phyloP scores from a whole-genome alignment of 2,113 vertebrate species.

The Mustela nigripes region DNA sequence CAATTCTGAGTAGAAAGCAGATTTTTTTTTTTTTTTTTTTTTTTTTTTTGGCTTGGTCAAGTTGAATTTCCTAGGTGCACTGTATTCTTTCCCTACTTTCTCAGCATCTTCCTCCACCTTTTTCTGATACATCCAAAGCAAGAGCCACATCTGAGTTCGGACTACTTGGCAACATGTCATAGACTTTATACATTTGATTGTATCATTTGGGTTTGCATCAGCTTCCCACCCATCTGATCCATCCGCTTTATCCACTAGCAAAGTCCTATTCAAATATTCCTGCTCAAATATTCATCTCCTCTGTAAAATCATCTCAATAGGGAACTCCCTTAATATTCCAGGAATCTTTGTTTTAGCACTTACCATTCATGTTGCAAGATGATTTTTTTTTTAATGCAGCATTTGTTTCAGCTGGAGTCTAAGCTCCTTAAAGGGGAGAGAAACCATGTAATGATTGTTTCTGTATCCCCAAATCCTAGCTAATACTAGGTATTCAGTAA shows the following conservation, averaged over 20 bases:
- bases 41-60: not conserved
- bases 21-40: not conserved
- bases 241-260: not conserved
- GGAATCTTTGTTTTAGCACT: not conserved
- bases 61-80: not conserved
- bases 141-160: not conserved
- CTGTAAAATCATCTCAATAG: not conserved
- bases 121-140: not conserved
- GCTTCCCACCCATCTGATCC: not conserved
- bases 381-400: constrained; percentile 4
- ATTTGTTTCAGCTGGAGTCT: not conserved
- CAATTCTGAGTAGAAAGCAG: not conserved
- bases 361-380: not conserved
- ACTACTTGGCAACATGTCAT: not conserved
- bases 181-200: not conserved
- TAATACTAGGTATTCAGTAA: constrained; percentile 35
- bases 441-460: not conserved
- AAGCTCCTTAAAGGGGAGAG: constrained; percentile 27
- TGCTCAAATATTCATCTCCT: not conserved
- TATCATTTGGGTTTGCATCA: not conserved
- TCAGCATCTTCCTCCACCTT: not conserved
- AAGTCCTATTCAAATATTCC: not conserved
- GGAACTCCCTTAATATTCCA: not conserved
- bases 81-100: not conserved
- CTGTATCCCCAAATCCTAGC: not conserved